phyloP scores from a whole-genome alignment of 2,113 vertebrate genomes.

The Perca fluviatilis region DNA sequence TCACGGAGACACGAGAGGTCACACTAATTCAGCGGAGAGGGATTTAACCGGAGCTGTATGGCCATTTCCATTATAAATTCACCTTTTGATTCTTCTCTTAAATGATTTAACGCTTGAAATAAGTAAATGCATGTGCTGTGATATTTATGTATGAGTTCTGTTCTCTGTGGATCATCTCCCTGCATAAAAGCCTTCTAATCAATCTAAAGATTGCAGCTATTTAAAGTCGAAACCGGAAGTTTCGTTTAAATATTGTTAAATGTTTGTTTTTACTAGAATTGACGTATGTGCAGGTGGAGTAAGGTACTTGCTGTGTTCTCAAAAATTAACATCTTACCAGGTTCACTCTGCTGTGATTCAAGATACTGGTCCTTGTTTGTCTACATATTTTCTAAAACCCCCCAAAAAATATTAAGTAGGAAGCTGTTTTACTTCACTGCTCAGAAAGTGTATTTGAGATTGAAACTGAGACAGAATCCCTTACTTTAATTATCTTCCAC shows the following conservation, averaged over 20 bases:
- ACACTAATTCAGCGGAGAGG: conserved; percentile 53
- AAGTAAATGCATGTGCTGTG: not conserved
- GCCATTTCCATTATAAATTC: not conserved
- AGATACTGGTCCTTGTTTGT: not conserved
- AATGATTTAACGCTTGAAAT: conserved; percentile 1
- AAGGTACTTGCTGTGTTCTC: not conserved
- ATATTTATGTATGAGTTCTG: conserved; percentile 10
- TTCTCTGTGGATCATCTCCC: not conserved
- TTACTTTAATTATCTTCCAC: not conserved
- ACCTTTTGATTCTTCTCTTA: conserved; percentile 1
- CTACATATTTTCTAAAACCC: not conserved
- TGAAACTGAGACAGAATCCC: not conserved
- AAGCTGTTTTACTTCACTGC: not conserved
- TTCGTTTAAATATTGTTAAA: not conserved
- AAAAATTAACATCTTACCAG: not conserved
- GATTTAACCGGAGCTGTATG: conserved; percentile 15
- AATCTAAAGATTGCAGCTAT: not conserved
- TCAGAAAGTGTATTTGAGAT: not conserved
- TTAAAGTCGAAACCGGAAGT: too few relatives aligned
- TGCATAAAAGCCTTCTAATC: not conserved
- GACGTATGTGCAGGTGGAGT: not conserved
- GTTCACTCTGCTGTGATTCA: not conserved
- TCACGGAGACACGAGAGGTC: conserved; percentile 21
- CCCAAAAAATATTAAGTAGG: not conserved
- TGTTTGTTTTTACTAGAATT: not conserved